These are phyloP conservation scores for Aepyceros melampus DNA, from an alignment of 2,113 vertebrate species.

Conservation along the genomic window DNA sequence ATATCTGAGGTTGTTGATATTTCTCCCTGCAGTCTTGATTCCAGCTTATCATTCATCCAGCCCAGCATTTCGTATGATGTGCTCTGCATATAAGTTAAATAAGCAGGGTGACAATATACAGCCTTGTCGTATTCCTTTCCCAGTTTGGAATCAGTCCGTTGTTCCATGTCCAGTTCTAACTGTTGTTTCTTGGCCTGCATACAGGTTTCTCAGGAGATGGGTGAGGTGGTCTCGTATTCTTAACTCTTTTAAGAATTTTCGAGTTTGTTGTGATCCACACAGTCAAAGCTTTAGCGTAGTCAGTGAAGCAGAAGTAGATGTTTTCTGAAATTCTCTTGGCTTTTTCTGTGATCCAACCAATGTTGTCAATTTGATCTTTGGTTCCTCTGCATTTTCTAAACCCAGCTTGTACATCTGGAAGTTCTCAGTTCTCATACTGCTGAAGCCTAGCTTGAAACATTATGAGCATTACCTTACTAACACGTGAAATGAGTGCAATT, in stretches of 20 bases:
- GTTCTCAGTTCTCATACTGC: neutral
- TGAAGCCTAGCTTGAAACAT: neutral
- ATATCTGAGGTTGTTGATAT: neutral
- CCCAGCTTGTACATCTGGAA: neutral
- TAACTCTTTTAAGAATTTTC: neutral
- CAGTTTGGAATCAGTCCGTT: neutral
- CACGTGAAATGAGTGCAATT: neutral
- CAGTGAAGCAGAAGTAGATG: neutral
- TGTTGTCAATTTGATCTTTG: neutral
- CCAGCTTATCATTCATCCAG: neutral
- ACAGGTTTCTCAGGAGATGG: neutral
- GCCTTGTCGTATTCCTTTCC: neutral
- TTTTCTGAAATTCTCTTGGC: neutral
- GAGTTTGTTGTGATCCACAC: neutral
- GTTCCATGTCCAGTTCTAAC: neutral
- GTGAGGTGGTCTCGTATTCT: neutral
- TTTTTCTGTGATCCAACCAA: neutral
- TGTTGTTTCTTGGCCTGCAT: neutral
- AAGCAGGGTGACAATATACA: neutral
- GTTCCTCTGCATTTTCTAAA: neutral
- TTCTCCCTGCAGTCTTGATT: neutral
- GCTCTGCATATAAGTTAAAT: neutral
- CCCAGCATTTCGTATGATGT: neutral
- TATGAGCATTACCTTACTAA: neutral
- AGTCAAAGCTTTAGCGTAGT: neutral